These are phyloP conservation scores for Sphaerodactylus townsendi DNA, from an alignment of 2,113 vertebrate genomes.

Conservation along the genomic window DNA sequence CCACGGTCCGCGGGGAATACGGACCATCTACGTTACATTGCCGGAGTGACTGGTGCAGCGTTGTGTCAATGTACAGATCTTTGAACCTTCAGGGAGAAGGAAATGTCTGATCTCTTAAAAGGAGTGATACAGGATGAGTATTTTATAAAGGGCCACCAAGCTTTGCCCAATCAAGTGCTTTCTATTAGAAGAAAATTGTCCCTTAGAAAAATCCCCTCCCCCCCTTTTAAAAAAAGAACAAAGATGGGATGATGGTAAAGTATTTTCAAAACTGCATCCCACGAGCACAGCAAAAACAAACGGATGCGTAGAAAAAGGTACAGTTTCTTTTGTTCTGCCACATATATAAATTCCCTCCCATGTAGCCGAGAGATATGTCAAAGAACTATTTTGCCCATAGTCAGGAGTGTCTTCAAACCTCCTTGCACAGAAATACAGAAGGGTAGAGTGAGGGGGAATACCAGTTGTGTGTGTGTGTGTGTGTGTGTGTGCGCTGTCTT, in stretches of 20 bases:
- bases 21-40: slow-evolving; percentile 81
- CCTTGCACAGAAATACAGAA: slow-evolving; percentile 21
- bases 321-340: slow-evolving; percentile 14
- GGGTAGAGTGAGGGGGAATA: neutral
- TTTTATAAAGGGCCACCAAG: slow-evolving; percentile 70
- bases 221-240: neutral
- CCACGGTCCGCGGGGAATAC: slow-evolving; percentile 84
- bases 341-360: slow-evolving; percentile 8
- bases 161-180: slow-evolving; percentile 58
- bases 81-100: slow-evolving; percentile 78
- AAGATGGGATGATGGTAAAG: slow-evolving; percentile 7
- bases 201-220: slow-evolving; percentile 37
- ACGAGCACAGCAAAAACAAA: neutral
- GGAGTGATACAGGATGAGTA: slow-evolving; percentile 74
- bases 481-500: neutral
- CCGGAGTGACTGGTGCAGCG: slow-evolving; percentile 81
- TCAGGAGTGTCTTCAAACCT: slow-evolving; percentile 12
- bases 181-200: slow-evolving; percentile 53
- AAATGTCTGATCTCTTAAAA: slow-evolving; percentile 79
- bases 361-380: slow-evolving; percentile 12
- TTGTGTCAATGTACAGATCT: slow-evolving; percentile 79
- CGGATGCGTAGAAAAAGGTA: neutral
- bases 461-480: slow-evolving; percentile 3
- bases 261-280: slow-evolving; percentile 17
- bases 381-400: neutral